phyloP scores from a whole-genome alignment of 2,113 vertebrate genomes.

The Tupaia tana region DNA sequence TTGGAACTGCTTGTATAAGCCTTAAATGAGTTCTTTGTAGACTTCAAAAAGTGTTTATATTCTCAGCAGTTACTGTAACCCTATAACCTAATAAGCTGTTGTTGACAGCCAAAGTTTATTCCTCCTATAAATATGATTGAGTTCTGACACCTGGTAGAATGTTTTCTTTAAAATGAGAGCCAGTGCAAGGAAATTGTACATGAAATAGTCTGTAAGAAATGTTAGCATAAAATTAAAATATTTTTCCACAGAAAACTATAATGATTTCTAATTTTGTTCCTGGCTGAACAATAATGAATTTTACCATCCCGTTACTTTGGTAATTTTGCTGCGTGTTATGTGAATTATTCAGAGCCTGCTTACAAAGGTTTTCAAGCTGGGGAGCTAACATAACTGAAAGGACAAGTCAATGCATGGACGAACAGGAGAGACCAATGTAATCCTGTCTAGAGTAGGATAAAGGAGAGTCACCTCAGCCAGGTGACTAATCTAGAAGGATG shows the following conservation, averaged over 20 bases:
- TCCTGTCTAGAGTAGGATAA: not conserved
- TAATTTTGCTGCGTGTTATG: constrained; percentile 10
- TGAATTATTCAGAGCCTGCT: not conserved
- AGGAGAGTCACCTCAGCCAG: not conserved
- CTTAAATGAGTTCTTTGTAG: constrained; percentile 32
- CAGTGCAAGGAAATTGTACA: constrained; percentile 54
- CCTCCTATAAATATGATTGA: constrained; percentile 61
- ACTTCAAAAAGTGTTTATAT: not conserved
- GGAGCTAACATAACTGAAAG: not conserved
- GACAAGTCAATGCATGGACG: not conserved
- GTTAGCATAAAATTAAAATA: not conserved
- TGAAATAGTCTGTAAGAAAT: not conserved
- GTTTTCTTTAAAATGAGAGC: constrained; percentile 59
- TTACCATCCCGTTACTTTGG: not conserved
- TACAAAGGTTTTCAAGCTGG: not conserved
- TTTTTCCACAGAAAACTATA: constrained; percentile 1
- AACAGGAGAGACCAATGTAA: not conserved
- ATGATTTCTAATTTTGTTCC: not conserved
- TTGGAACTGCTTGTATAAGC: not conserved
- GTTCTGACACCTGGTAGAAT: constrained; percentile 51
- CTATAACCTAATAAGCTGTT: constrained; percentile 46
- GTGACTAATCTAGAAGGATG: not conserved
- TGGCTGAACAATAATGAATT: constrained; percentile 19
- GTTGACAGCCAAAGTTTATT: not conserved
- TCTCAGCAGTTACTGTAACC: constrained; percentile 25